Evolutionary conservation across 2,888 invertebrate species (phyloP), one percentile per base, ranked within the genome.

Genomic region (Rotaria sp.): DNA sequence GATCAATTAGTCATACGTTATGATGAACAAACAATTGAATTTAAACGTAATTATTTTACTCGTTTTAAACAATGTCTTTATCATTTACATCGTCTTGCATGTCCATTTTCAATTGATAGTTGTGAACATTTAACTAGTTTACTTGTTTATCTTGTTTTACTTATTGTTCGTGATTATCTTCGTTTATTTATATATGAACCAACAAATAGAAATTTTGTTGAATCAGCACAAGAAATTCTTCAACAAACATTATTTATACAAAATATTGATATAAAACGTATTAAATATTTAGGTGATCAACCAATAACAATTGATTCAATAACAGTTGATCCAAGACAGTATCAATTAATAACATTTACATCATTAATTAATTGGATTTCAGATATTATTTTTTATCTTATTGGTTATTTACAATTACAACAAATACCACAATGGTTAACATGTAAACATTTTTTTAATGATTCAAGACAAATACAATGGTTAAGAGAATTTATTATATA

Each of bases 401-500:
- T 75, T 26, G 75, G 75, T 10, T 75, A 75, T 75, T 41, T 75
- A 41, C 75, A 75, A 45, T 75, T 75, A 41, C 50, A 50, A 50
- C 50, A 50, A 50, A 50, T 50, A 8, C 50, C 50, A 15, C 50
- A 50, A 50, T 50, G 50, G 50, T 50, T 50, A 50, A 15, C 50
- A 50, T 50, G 50, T 15, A 50, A 50, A 50, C 50, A 50, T 50
- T 75, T 75, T 41, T 75, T 75, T 75, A 75, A 75, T 75, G 75
- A 75, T 75, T 26, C 21, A 24, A 75, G 75, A 75, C 75, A 75
- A 75, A 24, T 75, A 1, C 41, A 75, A 45, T 75, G 75, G 75
- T 45, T 75, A 75, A 41, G 75, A 45, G 75, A 75, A 75, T 75
- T 75, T 41, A 21, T 75, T 38, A 41, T 75, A 24, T 75, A 75